Evolutionary conservation across 2,797 vertebrate species (phyloP).

Genomic region (Pangasius larnaudii): DNA sequence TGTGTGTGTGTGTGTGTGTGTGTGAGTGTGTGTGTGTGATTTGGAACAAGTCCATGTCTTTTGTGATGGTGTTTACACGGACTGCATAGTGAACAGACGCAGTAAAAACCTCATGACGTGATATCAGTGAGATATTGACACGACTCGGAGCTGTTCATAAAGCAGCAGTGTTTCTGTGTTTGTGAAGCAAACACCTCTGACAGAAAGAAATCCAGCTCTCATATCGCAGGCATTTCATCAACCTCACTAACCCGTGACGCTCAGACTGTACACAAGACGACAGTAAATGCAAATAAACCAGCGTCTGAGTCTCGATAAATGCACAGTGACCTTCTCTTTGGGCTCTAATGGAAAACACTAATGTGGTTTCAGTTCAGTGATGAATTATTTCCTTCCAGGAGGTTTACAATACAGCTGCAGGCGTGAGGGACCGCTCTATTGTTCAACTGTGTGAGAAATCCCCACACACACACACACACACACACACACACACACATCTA

Average conservation of each 20-base stretch:
- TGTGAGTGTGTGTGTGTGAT: background rate
- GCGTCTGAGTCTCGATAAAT: background rate
- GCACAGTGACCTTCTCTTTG: background rate
- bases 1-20: background rate
- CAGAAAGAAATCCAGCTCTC: background rate
- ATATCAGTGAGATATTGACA: background rate
- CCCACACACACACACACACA: background rate
- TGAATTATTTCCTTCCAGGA: slow-evolving; percentile 75
- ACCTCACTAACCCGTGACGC: background rate
- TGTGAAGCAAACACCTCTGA: background rate
- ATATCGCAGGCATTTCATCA: background rate
- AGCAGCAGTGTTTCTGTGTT: background rate
- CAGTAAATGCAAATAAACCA: slow-evolving; percentile 2
- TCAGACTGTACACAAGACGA: background rate
- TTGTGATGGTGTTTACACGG: background rate
- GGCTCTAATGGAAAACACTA: slow-evolving; percentile 5
- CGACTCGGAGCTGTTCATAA: background rate
- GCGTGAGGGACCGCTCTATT: background rate
- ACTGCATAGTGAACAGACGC: background rate
- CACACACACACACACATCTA: background rate
- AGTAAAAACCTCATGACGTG: background rate
- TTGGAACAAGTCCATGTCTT: background rate
- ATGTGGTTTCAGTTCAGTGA: slow-evolving; percentile 53
- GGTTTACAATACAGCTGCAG: slow-evolving; percentile 30
- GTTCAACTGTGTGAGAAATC: background rate